phyloP scores from a whole-genome alignment of 2,797 vertebrate genomes.

The Perdix hodgsoniae region DNA sequence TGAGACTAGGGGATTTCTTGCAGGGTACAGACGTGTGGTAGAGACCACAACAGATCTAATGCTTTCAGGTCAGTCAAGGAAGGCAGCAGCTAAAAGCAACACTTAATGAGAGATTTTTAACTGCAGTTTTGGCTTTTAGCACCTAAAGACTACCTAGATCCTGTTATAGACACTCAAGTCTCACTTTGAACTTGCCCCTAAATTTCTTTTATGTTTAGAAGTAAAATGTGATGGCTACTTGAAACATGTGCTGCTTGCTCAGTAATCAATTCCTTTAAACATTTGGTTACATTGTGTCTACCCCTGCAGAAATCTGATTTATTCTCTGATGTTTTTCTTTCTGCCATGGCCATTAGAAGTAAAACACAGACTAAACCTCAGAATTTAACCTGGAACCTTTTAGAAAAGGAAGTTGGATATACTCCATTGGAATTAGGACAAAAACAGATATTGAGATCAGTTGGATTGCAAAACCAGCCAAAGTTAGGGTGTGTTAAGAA shows the following conservation, averaged over 20 bases:
- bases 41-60: neutral
- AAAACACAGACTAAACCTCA: conserved; percentile 24
- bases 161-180: neutral
- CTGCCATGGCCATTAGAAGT: neutral
- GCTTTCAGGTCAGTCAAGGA: neutral
- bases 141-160: neutral
- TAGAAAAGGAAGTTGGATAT: conserved; percentile 28
- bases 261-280: neutral
- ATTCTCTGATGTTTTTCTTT: neutral
- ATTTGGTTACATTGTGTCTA: neutral
- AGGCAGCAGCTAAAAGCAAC: neutral
- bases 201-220: neutral
- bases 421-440: conserved; percentile 18
- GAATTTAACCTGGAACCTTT: conserved; percentile 32
- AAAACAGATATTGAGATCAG: neutral
- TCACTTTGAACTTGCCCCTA: neutral
- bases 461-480: neutral
- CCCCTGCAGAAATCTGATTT: conserved; percentile 21
- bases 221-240: neutral
- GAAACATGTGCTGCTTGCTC: neutral
- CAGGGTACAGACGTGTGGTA: accelerated
- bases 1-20: accelerated
- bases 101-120: neutral
- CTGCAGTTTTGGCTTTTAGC: neutral
- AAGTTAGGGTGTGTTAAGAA: neutral